phyloP scores from a whole-genome alignment of 2,797 vertebrate genomes.

The Xiphophorus birchmanni region DNA sequence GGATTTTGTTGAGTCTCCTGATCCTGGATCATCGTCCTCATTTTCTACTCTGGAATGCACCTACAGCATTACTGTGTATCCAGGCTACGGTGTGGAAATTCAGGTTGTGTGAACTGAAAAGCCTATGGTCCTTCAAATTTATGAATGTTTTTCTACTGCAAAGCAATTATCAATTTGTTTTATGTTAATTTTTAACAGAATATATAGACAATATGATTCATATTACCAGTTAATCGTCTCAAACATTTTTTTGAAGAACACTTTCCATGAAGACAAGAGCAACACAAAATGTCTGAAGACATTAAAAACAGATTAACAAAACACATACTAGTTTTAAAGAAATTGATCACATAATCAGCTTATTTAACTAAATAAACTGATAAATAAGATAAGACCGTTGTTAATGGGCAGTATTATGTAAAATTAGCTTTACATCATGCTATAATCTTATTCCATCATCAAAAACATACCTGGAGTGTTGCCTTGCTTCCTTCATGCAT shows the following conservation, averaged over 20 bases:
- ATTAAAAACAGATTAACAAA: background rate
- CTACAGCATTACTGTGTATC: conserved; percentile 91
- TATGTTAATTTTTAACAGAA: background rate
- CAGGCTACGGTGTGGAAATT: conserved; percentile 92
- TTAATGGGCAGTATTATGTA: too few relatives aligned
- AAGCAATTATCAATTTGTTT: background rate
- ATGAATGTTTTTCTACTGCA: background rate
- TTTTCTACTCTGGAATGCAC: conserved; percentile 88
- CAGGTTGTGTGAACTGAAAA: conserved; percentile 77
- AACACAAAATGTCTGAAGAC: background rate
- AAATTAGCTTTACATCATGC: too few relatives aligned
- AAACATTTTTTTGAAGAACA: background rate
- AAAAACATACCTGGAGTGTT: too few relatives aligned
- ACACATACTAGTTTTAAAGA: too few relatives aligned
- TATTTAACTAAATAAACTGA: too few relatives aligned
- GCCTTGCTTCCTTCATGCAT: too few relatives aligned
- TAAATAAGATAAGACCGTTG: too few relatives aligned
- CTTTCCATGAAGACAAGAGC: too few relatives aligned
- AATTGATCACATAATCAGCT: too few relatives aligned
- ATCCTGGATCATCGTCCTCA: conserved; percentile 78
- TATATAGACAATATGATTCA: background rate
- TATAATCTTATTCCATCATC: too few relatives aligned
- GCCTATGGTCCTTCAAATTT: background rate
- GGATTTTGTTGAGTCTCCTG: conserved; percentile 90
- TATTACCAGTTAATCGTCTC: background rate